Base-by-base conservation (phyloP, 2,888 invertebrate genomes). In the Dynastes hyllus region DNA sequence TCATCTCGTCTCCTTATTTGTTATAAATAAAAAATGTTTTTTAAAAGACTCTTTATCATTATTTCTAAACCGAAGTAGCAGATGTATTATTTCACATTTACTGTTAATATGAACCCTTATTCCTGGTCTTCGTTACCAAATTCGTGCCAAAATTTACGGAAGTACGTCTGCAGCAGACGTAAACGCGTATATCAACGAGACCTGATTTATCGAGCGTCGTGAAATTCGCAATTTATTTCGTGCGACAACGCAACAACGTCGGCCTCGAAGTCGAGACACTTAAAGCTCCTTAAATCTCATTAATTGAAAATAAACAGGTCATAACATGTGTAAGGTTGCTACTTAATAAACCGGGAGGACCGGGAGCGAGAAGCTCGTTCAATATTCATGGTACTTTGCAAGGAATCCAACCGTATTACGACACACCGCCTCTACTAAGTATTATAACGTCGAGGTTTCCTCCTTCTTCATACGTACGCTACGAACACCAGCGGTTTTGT, bases 301-400 rank as follows among this genome's bases (percentile, higher is more conserved):
- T 63, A 75, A 75, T 61, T 63, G 73, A 61, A 63, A 63, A 75
- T 75, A 75, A 75, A 75, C 61, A 75, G 73, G 73, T 75, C 61
- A 75, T 75, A 75, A 63, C 73, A 75, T 61, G 73, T 75, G 71
- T 71, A 37, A 58, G 32, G 66, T 58, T 32, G 37, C 37, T 65
- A 37, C 65, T 32, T 16, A 40, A 40, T 65, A 40, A 37, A 65
- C 37, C 40, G 53, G 16, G 9, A 58, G 32, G 29, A 37, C 9
- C 11, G 1, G 53, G 70, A 13, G 16, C 16, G 5, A 6, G 55
- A n/a, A 16, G 55, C 8, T 71, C 16, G 71, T 71, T 71, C 58
- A 71, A 71, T 71, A 71, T 71, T 71, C 55, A 71, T 71, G 71
- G 53, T 32, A 53, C 32, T 55, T 37, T 53, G 55, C 16, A n/a